Conservation (phyloP, 2,888 invertebrate genomes). For the Polymixis lichenea region DNA sequence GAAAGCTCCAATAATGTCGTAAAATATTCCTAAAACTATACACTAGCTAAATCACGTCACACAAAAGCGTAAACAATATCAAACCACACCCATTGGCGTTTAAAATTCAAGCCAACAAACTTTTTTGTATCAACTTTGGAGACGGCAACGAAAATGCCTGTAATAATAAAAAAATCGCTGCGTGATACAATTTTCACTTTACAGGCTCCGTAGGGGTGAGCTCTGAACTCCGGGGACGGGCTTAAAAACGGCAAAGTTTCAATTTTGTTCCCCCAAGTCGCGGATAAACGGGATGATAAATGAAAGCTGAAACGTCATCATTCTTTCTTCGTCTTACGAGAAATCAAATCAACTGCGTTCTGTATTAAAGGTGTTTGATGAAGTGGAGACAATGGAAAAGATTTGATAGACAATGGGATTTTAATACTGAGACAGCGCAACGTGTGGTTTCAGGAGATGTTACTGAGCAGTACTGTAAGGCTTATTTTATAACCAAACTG, state of each 20-base stretch:
- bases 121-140: slow-evolving; percentile 39
- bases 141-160: slow-evolving; percentile 29
- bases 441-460: slow-evolving; percentile 22
- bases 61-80: slow-evolving; percentile 21
- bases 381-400: slow-evolving; percentile 1
- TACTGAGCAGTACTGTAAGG: slow-evolving; percentile 7
- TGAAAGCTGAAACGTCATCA: slow-evolving; percentile 60
- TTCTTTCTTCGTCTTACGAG: slow-evolving; percentile 50
- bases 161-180: slow-evolving; percentile 62
- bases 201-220: slow-evolving; percentile 57
- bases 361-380: slow-evolving; percentile 29
- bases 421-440: not conserved
- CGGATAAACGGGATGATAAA: slow-evolving; percentile 66
- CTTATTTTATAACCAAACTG: no score
- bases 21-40: slow-evolving; percentile 17
- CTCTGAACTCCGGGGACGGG: slow-evolving; percentile 56
- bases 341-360: slow-evolving; percentile 52
- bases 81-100: slow-evolving; percentile 19
- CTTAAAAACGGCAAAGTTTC: slow-evolving; percentile 68
- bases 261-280: slow-evolving; percentile 65
- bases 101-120: slow-evolving; percentile 37
- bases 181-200: slow-evolving; percentile 65
- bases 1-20: slow-evolving; percentile 23
- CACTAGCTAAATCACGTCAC: not conserved
- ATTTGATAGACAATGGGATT: slow-evolving; percentile 25